Percentiles rank a stretch among this genome's conserved stretches.
phyloP scores from a whole-genome alignment of 2,797 vertebrate genomes.

The Fundulus diaphanus region DNA sequence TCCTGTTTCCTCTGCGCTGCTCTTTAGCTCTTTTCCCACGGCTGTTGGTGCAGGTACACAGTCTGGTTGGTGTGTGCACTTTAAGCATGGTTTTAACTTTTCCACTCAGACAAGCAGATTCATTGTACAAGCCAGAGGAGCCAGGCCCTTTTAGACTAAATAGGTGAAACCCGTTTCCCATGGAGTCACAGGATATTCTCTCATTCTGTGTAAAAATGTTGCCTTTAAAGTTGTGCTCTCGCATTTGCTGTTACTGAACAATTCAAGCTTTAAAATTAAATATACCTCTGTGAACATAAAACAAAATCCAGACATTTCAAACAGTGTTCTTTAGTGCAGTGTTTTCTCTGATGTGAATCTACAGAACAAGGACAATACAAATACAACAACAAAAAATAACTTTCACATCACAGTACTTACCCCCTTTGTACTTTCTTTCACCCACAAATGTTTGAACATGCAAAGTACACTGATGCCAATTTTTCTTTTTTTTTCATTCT shows the following conservation, averaged over 20 bases:
- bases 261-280: neutral
- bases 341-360: neutral
- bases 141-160: neutral
- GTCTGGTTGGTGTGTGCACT: neutral
- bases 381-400: neutral
- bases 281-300: conserved; percentile 19
- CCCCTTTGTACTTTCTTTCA: neutral
- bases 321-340: neutral
- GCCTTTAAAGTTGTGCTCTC: conserved; percentile 46
- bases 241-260: conserved; percentile 12
- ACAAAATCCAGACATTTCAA: conserved; percentile 20
- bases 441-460: neutral
- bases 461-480: neutral
- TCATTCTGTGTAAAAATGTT: conserved; percentile 57
- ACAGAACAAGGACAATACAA: neutral
- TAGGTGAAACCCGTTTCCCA: neutral
- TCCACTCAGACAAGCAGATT: neutral
- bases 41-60: neutral
- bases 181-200: neutral
- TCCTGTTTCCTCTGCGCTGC: neutral
- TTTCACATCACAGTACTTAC: conserved; percentile 4
- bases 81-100: neutral
- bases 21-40: neutral
- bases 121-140: neutral
- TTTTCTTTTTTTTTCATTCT: neutral